A percentile compares a stretch with the other conserved stretches of the same genome.
phyloP scores from a whole-genome alignment of 2,888 invertebrate species.

The Pyralis farinalis region DNA sequence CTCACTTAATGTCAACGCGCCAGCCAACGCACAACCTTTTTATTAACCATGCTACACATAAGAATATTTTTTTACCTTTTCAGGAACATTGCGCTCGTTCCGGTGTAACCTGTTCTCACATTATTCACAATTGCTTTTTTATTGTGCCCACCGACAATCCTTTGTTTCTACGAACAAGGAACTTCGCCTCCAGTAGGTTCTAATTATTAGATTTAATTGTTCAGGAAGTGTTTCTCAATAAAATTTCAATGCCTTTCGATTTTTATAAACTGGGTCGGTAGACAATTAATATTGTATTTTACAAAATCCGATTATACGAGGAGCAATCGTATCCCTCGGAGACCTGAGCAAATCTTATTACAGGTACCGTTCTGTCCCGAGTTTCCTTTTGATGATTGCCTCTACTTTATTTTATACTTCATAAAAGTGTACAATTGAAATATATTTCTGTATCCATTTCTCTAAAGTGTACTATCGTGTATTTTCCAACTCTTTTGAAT shows the following conservation, averaged over 20 bases:
- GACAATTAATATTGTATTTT: slow-evolving; percentile 35
- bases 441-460: no score
- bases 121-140: slow-evolving; percentile 15
- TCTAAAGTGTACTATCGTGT: no score
- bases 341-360: slow-evolving; percentile 51
- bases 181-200: slow-evolving; percentile 27
- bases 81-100: slow-evolving; percentile 23
- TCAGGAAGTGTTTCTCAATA: slow-evolving; percentile 24
- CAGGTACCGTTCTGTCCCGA: slow-evolving; percentile 23
- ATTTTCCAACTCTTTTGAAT: no score
- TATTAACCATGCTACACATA: slow-evolving; percentile 26
- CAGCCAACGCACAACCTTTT: slow-evolving; percentile 34
- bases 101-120: slow-evolving; percentile 26
- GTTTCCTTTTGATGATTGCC: slow-evolving; percentile 28
- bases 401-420: slow-evolving; percentile 1
- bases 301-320: slow-evolving; percentile 44
- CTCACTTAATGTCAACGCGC: slow-evolving; percentile 53
- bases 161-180: slow-evolving; percentile 23
- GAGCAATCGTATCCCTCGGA: slow-evolving; percentile 35
- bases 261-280: slow-evolving; percentile 12
- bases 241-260: slow-evolving; percentile 9
- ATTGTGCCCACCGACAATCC: slow-evolving; percentile 9
- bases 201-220: slow-evolving; percentile 31
- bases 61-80: slow-evolving; percentile 28
- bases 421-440: neutral